A percentile compares a stretch with the other conserved stretches of the same genome.
phyloP scores from a whole-genome alignment of 2,797 vertebrate genomes.

The Arrhamphus sclerolepis region DNA sequence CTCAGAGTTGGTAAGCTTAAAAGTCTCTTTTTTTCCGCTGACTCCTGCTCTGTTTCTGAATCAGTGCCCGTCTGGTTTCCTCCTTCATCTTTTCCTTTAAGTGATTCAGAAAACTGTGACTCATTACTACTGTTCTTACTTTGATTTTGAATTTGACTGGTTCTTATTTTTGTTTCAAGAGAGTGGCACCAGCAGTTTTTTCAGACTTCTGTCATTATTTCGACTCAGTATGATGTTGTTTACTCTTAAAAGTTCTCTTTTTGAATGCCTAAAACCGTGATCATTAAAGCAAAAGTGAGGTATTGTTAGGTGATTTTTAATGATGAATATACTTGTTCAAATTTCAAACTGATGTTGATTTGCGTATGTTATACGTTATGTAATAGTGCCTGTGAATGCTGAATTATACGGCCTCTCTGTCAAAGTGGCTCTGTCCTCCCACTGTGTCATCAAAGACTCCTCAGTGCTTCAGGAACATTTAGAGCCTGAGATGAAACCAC shows the following conservation, averaged over 20 bases:
- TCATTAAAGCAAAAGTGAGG: too few species aligned
- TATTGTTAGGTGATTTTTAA: too few species aligned
- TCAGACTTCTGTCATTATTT: background rate
- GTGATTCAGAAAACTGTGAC: background rate
- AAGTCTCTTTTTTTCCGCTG: background rate
- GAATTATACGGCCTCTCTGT: conserved; percentile 24
- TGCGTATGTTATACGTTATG: too few species aligned
- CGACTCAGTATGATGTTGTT: background rate
- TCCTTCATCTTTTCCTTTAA: background rate
- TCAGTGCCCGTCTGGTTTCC: background rate
- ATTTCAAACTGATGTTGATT: background rate
- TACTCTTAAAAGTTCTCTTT: too few species aligned
- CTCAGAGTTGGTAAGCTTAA: background rate
- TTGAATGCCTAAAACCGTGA: too few species aligned
- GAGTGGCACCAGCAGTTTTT: background rate
- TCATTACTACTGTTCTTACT: background rate
- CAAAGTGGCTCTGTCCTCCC: conserved; percentile 25
- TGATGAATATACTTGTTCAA: background rate
- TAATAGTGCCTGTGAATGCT: conserved; percentile 5
- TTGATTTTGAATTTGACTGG: background rate
- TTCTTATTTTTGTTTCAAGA: conserved; percentile 2
- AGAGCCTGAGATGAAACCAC: conserved; percentile 18
- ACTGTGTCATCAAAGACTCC: conserved; percentile 42
- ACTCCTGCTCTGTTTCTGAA: background rate
- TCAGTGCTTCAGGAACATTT: conserved; percentile 37